Percentiles rank a stretch among this genome's conserved stretches.
These are phyloP conservation scores for Camponotus fellah DNA, from an alignment of 2,888 invertebrate genomes.

Conservation along the genomic window DNA sequence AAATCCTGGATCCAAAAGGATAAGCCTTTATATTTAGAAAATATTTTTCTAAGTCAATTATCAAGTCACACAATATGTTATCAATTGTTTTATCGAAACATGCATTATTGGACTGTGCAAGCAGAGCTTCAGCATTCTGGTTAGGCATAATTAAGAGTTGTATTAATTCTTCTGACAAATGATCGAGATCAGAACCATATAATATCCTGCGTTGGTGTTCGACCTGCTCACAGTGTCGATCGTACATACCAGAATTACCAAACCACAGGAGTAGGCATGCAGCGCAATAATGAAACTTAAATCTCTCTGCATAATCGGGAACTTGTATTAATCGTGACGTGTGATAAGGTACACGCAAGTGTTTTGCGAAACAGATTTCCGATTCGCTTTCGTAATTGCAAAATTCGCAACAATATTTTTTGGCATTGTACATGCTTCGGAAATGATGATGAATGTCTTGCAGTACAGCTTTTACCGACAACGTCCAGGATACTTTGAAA, in stretches of 20 bases:
- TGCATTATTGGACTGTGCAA: not conserved
- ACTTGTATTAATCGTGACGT: not conserved
- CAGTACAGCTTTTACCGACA: not conserved
- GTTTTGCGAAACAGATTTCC: not conserved
- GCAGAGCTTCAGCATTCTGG: not conserved
- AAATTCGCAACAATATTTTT: not conserved
- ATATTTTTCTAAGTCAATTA: conserved; percentile 59
- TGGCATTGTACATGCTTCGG: not conserved
- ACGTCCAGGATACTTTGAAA: not conserved
- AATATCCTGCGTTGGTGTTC: not conserved
- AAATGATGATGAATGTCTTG: not conserved
- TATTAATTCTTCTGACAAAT: not conserved
- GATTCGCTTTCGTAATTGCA: not conserved
- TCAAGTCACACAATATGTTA: conserved; percentile 53
- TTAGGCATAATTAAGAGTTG: not conserved
- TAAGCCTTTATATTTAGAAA: conserved; percentile 84
- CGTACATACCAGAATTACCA: not conserved
- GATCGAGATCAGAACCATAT: too few relatives aligned
- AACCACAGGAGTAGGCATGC: not conserved
- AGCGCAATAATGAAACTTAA: not conserved
- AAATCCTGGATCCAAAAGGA: conserved; percentile 89
- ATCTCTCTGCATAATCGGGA: not conserved
- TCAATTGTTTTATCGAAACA: not conserved
- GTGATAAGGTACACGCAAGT: not conserved
- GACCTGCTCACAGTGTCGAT: not conserved